These are phyloP conservation scores for Homarus gammarus DNA, from an alignment of 2,888 invertebrate genomes.

Conservation along the genomic window DNA sequence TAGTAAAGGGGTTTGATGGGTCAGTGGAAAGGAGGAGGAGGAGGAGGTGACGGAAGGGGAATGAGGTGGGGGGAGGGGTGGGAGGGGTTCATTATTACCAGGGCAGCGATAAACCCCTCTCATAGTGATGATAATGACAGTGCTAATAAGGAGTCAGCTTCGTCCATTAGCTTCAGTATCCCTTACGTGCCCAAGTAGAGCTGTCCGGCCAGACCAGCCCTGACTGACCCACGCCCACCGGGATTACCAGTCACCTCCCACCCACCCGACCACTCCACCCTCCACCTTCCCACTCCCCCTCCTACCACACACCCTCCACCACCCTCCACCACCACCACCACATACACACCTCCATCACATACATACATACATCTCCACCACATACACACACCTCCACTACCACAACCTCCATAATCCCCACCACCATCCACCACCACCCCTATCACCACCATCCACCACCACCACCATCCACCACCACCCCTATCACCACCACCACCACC, in stretches of 20 bases:
- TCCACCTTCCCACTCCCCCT: neutral
- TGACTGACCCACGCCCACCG: conserved; percentile 19
- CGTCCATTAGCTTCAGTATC: conserved; percentile 18
- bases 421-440: neutral
- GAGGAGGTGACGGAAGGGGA: neutral
- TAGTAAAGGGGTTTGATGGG: too few relatives aligned
- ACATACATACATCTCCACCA: neutral
- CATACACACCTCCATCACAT: neutral
- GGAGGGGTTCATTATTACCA: too few relatives aligned
- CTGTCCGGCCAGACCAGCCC: neutral
- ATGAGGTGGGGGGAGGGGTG: neutral
- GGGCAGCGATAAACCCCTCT: too few relatives aligned
- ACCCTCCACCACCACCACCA: too few relatives aligned
- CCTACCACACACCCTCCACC: too few relatives aligned
- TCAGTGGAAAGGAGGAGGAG: neutral
- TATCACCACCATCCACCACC: neutral
- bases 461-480: neutral
- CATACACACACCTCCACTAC: too few relatives aligned
- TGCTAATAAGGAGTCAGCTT: conserved; percentile 20
- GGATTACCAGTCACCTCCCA: neutral
- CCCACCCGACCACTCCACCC: neutral
- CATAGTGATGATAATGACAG: conserved; percentile 21
- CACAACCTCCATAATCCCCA: neutral
- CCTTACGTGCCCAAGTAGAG: conserved; percentile 26
- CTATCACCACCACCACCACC: too few relatives aligned